These are phyloP conservation scores for Conus ventricosus DNA, from an alignment of 1,140 invertebrate genomes.

Conservation along the genomic window DNA sequence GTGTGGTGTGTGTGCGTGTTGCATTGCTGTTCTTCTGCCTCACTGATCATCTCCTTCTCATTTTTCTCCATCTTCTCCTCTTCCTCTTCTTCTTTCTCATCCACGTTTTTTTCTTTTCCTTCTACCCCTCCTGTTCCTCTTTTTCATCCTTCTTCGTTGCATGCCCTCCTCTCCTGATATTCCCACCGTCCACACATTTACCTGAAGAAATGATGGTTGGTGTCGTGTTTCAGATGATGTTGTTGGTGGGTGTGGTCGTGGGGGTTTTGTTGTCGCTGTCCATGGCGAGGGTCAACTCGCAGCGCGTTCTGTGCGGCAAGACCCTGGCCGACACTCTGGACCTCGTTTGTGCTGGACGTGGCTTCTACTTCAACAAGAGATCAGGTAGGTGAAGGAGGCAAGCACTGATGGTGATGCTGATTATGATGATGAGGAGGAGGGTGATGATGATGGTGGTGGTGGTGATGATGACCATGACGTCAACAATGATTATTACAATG, in stretches of 20 bases:
- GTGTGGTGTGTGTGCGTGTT: no score
- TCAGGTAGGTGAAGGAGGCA: background rate
- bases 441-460: background rate
- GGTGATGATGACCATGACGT: background rate
- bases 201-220: background rate
- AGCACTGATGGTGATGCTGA: background rate
- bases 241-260: background rate
- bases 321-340: conserved; percentile 10
- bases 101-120: background rate
- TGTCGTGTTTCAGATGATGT: conserved; percentile 13
- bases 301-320: background rate
- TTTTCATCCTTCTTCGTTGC: no score
- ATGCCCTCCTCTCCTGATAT: no score
- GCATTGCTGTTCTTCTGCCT: no score
- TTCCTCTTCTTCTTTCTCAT: no score
- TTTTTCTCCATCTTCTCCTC: no score
- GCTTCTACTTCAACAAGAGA: conserved; percentile 22
- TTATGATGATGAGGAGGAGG: background rate
- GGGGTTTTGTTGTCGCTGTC: conserved; percentile 7
- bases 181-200: background rate
- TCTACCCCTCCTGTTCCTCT: background rate
- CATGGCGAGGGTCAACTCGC: background rate
- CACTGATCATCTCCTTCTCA: no score
- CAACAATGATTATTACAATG: no score
- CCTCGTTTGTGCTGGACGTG: conserved; percentile 11